These are phyloP conservation scores for Strix aluco DNA, from an alignment of 2,113 vertebrate genomes.

Conservation along the genomic window DNA sequence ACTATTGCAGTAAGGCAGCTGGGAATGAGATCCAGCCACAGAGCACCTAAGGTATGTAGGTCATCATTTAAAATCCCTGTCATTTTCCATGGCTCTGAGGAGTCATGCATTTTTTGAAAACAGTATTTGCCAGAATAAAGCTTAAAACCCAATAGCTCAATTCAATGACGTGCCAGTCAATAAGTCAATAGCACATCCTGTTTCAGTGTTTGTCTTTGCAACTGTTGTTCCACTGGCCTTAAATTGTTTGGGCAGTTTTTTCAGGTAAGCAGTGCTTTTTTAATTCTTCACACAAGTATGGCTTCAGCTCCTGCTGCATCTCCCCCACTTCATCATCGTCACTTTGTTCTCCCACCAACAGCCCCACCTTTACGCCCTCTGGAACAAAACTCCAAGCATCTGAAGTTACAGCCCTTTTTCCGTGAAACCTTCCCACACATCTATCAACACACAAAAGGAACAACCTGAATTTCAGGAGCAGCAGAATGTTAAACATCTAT, in stretches of 20 bases:
- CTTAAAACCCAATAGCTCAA: background rate
- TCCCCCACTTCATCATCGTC: background rate
- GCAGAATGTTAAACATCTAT: background rate
- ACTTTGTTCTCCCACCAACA: background rate
- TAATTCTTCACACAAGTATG: background rate
- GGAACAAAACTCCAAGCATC: background rate
- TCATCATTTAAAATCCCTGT: background rate
- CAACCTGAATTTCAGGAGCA: background rate
- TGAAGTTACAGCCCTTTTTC: background rate
- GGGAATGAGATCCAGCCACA: background rate
- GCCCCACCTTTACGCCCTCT: background rate
- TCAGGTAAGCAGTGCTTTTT: background rate
- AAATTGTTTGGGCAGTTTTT: background rate
- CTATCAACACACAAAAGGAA: background rate
- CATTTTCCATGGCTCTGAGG: background rate
- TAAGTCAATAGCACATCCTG: background rate
- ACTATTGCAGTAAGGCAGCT: background rate
- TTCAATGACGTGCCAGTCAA: background rate
- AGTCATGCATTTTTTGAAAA: background rate
- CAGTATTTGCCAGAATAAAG: background rate
- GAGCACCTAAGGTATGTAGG: background rate
- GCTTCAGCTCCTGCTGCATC: background rate
- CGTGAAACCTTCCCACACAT: background rate
- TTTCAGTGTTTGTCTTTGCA: background rate
- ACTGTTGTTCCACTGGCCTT: background rate